Evolutionary conservation across 2,797 vertebrate genomes (phyloP).

Genomic region (Sorex maritimensis): DNA sequence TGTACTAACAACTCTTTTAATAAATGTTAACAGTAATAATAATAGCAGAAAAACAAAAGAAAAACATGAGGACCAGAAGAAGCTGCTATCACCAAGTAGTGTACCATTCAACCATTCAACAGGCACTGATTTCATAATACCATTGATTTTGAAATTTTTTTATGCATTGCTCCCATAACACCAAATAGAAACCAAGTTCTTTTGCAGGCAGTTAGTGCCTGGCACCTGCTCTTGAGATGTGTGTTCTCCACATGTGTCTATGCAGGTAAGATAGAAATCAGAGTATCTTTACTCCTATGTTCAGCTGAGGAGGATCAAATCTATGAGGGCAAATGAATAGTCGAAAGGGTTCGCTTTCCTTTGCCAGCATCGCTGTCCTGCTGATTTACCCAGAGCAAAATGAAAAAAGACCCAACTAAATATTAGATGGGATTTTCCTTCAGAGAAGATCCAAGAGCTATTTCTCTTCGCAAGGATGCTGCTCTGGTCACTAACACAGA

Average conservation of each 20-base stretch:
- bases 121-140: not conserved
- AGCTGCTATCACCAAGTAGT: not conserved
- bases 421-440: constrained; percentile 34
- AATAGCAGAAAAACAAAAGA: too few species aligned
- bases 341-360: not conserved
- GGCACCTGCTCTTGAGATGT: fast-evolving
- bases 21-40: too few species aligned
- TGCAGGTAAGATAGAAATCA: not conserved
- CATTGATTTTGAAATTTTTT: not conserved
- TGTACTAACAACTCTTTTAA: not conserved
- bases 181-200: not conserved
- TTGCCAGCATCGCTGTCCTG: not conserved
- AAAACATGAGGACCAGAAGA: too few species aligned
- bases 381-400: not conserved
- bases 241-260: too few species aligned
- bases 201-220: not conserved
- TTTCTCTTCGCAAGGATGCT: fast-evolving
- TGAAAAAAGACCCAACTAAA: constrained; percentile 2
- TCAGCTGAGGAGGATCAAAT: not conserved
- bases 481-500: not conserved
- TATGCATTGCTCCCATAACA: not conserved
- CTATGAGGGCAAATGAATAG: not conserved
- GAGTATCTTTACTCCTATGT: not conserved
- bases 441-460: not conserved
- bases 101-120: not conserved